A percentile compares a stretch with the other conserved stretches of the same genome.
phyloP scores from a whole-genome alignment of 2,888 invertebrate species.

The Watsonalla cultraria region DNA sequence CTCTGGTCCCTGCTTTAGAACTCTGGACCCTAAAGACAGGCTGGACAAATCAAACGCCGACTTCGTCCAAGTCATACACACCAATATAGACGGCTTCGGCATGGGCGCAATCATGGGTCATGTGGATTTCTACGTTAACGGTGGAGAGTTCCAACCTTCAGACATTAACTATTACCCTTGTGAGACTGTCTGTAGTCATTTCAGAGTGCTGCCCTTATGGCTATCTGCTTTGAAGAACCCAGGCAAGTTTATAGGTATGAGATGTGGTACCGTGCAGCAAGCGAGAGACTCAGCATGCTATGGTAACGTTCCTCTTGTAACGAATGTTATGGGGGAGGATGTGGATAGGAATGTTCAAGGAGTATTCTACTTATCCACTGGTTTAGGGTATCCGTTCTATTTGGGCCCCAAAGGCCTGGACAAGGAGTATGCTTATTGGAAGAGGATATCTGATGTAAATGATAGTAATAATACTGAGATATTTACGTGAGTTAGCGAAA shows the following conservation, averaged over 20 bases:
- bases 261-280: conserved; percentile 56
- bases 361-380: conserved; percentile 59
- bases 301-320: conserved; percentile 37
- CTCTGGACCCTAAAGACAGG: conserved; percentile 39
- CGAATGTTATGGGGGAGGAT: conserved; percentile 47
- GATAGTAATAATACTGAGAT: conserved; percentile 51
- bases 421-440: conserved; percentile 54
- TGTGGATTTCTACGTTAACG: conserved; percentile 65
- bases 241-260: conserved; percentile 52
- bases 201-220: conserved; percentile 55
- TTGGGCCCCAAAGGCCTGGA: conserved; percentile 55
- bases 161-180: conserved; percentile 56
- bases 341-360: conserved; percentile 47
- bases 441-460: conserved; percentile 49
- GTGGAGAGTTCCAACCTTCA: conserved; percentile 67
- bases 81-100: conserved; percentile 69
- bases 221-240: conserved; percentile 51
- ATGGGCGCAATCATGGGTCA: conserved; percentile 68
- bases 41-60: conserved; percentile 57
- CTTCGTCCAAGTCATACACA: conserved; percentile 65
- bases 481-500: conserved; percentile 36
- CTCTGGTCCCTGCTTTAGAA: conserved; percentile 65
- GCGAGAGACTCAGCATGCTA: conserved; percentile 58
- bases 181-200: conserved; percentile 63
- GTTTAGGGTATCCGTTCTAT: conserved; percentile 53